These are phyloP conservation scores for Panthera tigris DNA, from an alignment of 2,113 vertebrate genomes.

Conservation along the genomic window DNA sequence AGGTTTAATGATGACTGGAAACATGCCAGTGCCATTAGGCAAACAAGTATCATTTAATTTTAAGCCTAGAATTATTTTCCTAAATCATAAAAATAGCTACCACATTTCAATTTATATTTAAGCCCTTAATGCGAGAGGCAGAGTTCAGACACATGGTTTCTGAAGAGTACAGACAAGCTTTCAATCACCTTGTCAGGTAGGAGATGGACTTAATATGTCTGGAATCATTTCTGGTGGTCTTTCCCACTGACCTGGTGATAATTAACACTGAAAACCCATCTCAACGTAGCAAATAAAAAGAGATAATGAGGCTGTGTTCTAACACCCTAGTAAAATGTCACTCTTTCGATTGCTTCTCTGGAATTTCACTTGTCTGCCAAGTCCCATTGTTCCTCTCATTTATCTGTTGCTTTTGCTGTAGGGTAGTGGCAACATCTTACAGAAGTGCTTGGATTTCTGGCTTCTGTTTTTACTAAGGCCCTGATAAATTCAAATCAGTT, in stretches of 20 bases:
- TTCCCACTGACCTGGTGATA: not conserved
- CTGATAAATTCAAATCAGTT: not conserved
- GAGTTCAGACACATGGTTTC: not conserved
- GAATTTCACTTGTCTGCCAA: constrained; percentile 81
- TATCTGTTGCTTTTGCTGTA: constrained; percentile 53
- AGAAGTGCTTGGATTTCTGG: not conserved
- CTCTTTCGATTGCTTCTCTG: constrained; percentile 78
- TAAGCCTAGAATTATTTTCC: constrained; percentile 44
- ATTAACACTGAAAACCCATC: constrained; percentile 22
- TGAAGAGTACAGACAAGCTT: not conserved
- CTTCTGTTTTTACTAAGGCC: not conserved
- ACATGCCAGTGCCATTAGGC: constrained; percentile 35
- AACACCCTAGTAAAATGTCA: constrained; percentile 74
- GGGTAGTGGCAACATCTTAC: not conserved
- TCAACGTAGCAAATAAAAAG: constrained; percentile 71
- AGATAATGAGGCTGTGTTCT: constrained; percentile 79
- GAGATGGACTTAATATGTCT: not conserved
- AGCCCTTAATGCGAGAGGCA: not conserved
- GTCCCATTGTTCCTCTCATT: constrained; percentile 74
- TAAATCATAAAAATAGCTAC: constrained; percentile 58
- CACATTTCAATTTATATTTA: constrained; percentile 35
- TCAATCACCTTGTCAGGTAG: not conserved
- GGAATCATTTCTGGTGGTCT: not conserved
- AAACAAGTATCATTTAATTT: constrained; percentile 45
- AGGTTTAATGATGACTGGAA: constrained; percentile 48